Evolutionary conservation across 2,888 invertebrate species (phyloP), one percentile per base, ranked within the genome.

Genomic region (Dicycla oo): DNA sequence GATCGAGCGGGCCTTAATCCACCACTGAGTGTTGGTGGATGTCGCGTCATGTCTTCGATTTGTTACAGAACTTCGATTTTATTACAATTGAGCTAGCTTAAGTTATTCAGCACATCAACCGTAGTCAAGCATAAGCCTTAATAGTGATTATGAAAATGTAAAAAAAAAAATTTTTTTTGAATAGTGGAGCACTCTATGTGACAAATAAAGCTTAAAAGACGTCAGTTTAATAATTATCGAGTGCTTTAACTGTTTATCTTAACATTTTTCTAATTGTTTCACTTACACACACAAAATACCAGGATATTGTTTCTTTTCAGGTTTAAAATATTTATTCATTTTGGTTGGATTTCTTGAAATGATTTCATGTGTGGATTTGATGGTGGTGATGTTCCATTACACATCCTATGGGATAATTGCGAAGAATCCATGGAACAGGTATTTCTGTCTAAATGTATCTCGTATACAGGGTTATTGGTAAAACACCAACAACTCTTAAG

Each of bases 351-450:
- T 89, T 40, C 64, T 85, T 20, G 84, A 89, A 73, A 45, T 91
- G 7, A 51, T 85, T 5, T 56, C 80, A 1, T 84, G 77, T 15
- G 67, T 84, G 0, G 78, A 86, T 20, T 83, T 78, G 4, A 68
- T 80, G 5, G 43, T 86, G 8, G 5, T 82, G 0, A 77, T 90
- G 13, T 69, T 91, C 5, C 83, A 88, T 57, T 92, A 90, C 53
- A 58, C 87, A 0, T 30, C 87, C 0, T 53, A 72, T 47, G 89
- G 91, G 2, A 47, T 92, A 1, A 20, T 88, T 0, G 58, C 74
- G 30, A 88, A 88, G 60, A 89, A 86, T 62, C 92, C 92, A 4
- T 92, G 92, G 92, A 91, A 91, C 72, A 89, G 89, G 91, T 92
- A 20, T 51, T 47, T n/a, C 5, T 30, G 2, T 54, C 2, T 15